Base-by-base conservation (phyloP, 2,888 invertebrate species). In the Sphaerophoria taeniata region DNA sequence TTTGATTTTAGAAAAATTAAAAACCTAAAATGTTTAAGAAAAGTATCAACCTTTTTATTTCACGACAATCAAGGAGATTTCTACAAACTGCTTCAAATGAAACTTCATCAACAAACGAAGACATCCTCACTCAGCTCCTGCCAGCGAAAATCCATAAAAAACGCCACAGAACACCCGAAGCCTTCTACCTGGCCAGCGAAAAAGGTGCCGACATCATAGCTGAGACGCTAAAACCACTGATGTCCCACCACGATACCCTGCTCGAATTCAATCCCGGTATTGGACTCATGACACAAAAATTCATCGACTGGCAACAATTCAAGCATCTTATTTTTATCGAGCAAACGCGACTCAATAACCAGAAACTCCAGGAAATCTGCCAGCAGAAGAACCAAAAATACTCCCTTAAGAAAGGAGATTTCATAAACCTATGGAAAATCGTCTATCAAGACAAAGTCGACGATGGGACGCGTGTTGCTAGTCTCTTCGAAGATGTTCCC, bases 251-350 rank as follows among this genome's bases (percentile, higher is more conserved):
- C 53, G 88, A 90, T 14, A 89, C 89, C 0, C 87, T 91, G 3
- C 34, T 95, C n/a, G 96, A 96, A 92, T 92, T 95, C 0, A 95
- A 95, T 91, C 95, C 96, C 0, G 96, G 96, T 0, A 91, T 94
- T 53, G 95, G 96, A 0, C 90, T 94, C 24, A 90, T 96, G 63
- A 95, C 95, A 2, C 87, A 88, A 0, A 90, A 93, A 87, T 93
- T 95, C 87, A 89, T 96, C 43, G 90, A 96, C 4, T 89, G 93
- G 6, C 90, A 90, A 87, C 87, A 87, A 16, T 90, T 94, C 34
- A 92, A 93, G 7, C 90, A 92, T 58, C 91, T 96, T 12, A 91
- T 94, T 79, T 89, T 95, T 76, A 94, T 94, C 89, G 96, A 96
- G 91, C 88, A 91, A 6, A 92, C 93, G 73, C 89, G 90, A 24